Evolutionary conservation across 2,888 invertebrate species (phyloP), one percentile per base, ranked within the genome.

Genomic region (Tinea pellionella): DNA sequence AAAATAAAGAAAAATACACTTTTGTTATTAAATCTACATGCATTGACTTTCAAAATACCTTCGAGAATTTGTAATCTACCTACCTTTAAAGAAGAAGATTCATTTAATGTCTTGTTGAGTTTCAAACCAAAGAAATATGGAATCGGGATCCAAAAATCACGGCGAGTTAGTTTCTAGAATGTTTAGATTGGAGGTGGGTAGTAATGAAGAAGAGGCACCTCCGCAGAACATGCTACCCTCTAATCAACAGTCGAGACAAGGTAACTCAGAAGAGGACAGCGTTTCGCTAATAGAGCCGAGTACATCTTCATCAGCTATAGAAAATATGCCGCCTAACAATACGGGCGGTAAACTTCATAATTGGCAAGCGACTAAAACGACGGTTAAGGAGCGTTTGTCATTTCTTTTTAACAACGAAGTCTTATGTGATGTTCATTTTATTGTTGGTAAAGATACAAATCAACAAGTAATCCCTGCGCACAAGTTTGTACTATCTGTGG

Each of bases 401-500:
- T 94, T 88, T 63, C 73, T 88, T 9, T 88, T 88, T 60, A 88
- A 88, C 66, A 88, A 86, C 62, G 88, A 88, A 71, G 77, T 88
- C 29, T 67, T 88, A 0, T 80, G 86, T 61, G 95, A 95, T 74
- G 93, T 95, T 4, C 92, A 91, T 68, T 95, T 95, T 68, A 85
- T 93, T 42, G 94, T 95, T 13, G 94, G 95, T 0, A 90, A 91
- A 67, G 93, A 91, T 55, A 89, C 87, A 0, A 89, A 89, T 62
- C 89, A 90, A 63, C 91, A 92, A 72, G 86, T 92, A 12, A 92
- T 95, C 63, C 94, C 94, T 0, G 95, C 95, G 0, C 94, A 94
- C 68, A 93, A 91, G 74, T 93, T 95, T 69, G 92, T 96, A 0
- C 75, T 96, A 37, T 93, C 94, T 0, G 92, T 94, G 8, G 94